Base-by-base conservation (phyloP, 2,113 vertebrate species). In the Cnemophilus loriae region DNA sequence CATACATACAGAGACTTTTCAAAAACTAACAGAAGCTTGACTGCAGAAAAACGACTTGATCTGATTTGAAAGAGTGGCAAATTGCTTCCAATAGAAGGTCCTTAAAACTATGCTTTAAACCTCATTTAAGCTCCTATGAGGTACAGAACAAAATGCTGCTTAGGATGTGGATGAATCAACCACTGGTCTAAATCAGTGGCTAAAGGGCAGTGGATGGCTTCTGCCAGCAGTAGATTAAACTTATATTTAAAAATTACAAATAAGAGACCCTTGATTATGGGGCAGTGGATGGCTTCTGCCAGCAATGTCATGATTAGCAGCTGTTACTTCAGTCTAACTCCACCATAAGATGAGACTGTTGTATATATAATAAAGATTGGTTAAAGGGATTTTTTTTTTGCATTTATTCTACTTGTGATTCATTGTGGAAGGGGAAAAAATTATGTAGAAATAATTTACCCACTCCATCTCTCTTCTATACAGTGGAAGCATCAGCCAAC, bases 331-430 rank as follows among this genome's bases (percentile, higher is more conserved):
- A 85, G 22, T 13, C 2, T 35, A 77, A 80, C 35, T 83, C 23
- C 39, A 76, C 28, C 0, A 0, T 35, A 83, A 82, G 49, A 30
- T 42, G 23, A 26, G 23, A 83, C 23, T 77, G 74, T 50, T 0
- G 0, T 8, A 69, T 6, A 6, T 11, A 42, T 4, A 24, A 79
- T 12, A 23, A 63, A 63, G 33, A 59, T 1, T 19, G 37, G 49
- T n/a, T 75, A 28, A 84, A 81, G 33, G 13, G 11, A 10, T 0
- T 11, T 82, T 18, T 35, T 49, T 64, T 78, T 70, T 44, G 41
- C 28, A 27, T 61, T 83, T 61, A n/a, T 73, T 93, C 59, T 73
- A 85, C 19, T 63, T 47, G 59, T 59, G 35, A 85, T 77, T 87
- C 52, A 87, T 26, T 88, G 37, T 39, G 33, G 30, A 83, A 77